Conservation (phyloP, 1,140 invertebrate genomes). For the Musca domestica region DNA sequence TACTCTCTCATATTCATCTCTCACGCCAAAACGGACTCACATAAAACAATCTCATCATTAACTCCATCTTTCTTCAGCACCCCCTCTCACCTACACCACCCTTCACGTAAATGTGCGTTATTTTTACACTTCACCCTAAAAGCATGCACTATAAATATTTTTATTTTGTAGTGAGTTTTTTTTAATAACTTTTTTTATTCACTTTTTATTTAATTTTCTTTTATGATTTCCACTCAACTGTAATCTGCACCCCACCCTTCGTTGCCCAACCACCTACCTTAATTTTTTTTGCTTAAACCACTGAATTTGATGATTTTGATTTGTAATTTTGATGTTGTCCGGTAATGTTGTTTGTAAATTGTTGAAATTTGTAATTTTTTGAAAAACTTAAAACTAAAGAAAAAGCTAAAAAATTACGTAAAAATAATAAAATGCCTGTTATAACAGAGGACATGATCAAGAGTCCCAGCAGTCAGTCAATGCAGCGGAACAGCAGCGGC, state of each 20-base stretch:
- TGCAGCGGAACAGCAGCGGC: constrained; percentile 74
- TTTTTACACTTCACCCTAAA: too few species aligned
- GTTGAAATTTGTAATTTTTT: neutral
- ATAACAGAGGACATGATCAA: constrained; percentile 65
- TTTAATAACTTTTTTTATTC: neutral
- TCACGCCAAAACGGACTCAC: too few species aligned
- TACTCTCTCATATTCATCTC: too few species aligned
- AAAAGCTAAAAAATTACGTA: constrained; percentile 39
- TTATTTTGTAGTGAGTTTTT: neutral
- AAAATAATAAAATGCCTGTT: constrained; percentile 39
- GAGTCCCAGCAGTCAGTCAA: constrained; percentile 76
- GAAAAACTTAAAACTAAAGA: neutral
- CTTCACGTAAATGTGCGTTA: too few species aligned
- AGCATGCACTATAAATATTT: neutral
- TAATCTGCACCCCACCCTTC: neutral
- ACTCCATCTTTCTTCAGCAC: too few species aligned
- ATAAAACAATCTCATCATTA: too few species aligned
- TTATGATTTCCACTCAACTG: too few species aligned
- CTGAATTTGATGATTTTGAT: too few species aligned
- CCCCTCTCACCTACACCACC: too few species aligned
- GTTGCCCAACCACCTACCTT: neutral
- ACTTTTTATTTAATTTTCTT: too few species aligned
- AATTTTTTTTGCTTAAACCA: neutral
- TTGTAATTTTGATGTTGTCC: constrained; percentile 1
- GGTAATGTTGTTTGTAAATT: neutral